Evolutionary conservation across 1,140 invertebrate genomes (phyloP), one percentile per base, ranked within the genome.

Genomic region (Drosophila pallidifrons): DNA sequence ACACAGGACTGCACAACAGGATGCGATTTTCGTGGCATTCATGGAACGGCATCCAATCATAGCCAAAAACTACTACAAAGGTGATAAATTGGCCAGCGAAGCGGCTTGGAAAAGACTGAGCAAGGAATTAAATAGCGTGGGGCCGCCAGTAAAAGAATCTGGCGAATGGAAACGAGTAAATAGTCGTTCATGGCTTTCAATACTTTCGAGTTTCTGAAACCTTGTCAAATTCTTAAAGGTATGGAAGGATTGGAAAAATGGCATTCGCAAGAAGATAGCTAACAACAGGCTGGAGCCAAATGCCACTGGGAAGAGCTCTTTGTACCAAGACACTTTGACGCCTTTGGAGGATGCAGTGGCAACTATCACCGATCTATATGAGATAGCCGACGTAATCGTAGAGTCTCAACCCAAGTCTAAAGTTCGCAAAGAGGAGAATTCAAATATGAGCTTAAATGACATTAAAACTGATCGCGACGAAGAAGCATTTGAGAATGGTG

Each of bases 181-280:
- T 3, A 6, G 6, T 3, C 11, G 20, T 5, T 41, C n/a, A 45
- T 35, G 10, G 5, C 1, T n/a, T 28, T 20, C n/a, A 6, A 7
- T 15, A 46, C 11, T 5, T 5, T 13, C 15, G 0, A 5, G 4
- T 3, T 1, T 8, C 28, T 7, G n/a, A 1, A 46, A 20, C 13
- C 43, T 20, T 8, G 0, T 11, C 5, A 7, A n/a, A 5, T 6
- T 5, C 5, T n/a, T 1, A 15, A 10, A 82, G 81, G 81, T 87
- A n/a, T 87, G 82, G 82, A 87, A 87, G 59, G 82, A 87, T 45
- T 87, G 82, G 82, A 87, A 88, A 43, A 88, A 71, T 28, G 88
- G 83, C 65, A 87, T 87, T 8, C 68, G 77, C 15, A 87, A 88
- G 46, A 87, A 87, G 45, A 87, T 87, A 15, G 75, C 76, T 0